Base-by-base conservation (phyloP, 2,888 invertebrate genomes). In the Kryphioiulus occultus region DNA sequence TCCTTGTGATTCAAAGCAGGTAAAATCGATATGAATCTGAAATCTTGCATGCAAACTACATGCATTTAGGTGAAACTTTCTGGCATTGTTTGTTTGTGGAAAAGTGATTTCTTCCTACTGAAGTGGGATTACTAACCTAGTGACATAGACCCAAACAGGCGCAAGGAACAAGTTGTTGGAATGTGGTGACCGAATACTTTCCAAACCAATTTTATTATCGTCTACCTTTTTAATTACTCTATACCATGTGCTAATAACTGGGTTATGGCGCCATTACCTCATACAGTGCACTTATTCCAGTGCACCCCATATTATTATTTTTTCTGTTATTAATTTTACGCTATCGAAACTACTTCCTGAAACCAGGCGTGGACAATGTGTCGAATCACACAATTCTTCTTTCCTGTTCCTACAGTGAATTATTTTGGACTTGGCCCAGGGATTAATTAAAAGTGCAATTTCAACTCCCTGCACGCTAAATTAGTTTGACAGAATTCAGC, bases 81-180 rank as follows among this genome's bases (percentile, higher is more conserved):
- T 68, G 68, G 0, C 68, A 68, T 68, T 68, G 68, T 68, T 68
- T 68, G 26, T 53, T n/a, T 22, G 44, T 22, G 68, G 68, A 68
- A 68, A 68, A 68, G 22, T 68, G 68, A 22, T 68, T 68, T 68
- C 26, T 68, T 68, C 68, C 68, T 68, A 68, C 26, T 4, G 68
- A 68, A 68, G 35, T 84, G 35, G 35, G n/a, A 39, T 35, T n/a
- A 35, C 35, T 84, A 84, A 84, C 84, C 84, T 84, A 84, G 84
- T 84, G 84, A 84, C 84, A 84, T 84, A 84, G 84, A 84, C 84
- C 84, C 2, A 35, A 4, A 19, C 1, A 35, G 84, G n/a, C 84
- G 15, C 15, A 5, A 68, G 68, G n/a, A 19, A 35, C 35, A 15
- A 84, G 9, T 22, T 84, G 84, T 2, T 26, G 10, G 22, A 30